Evolutionary conservation across 2,113 vertebrate genomes (phyloP).

Genomic region (Acinonyx jubatus): DNA sequence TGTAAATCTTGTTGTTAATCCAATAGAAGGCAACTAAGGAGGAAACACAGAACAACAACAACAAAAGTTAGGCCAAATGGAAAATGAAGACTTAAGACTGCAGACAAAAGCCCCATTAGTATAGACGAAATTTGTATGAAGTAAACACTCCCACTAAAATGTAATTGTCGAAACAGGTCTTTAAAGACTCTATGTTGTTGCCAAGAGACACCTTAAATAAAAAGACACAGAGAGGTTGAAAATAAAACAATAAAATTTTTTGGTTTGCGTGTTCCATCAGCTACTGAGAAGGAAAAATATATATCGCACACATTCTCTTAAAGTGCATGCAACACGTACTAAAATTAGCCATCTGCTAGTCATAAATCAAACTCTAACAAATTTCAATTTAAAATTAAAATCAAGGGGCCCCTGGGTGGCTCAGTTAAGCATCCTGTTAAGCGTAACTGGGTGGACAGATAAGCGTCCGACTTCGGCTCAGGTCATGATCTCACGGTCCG

Average conservation of each 20-base stretch:
- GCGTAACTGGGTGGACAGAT: too few species aligned
- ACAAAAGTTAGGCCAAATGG: neutral
- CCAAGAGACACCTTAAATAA: neutral
- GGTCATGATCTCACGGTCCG: too few species aligned
- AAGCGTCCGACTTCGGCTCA: too few species aligned
- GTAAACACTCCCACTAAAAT: neutral
- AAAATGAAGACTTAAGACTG: neutral
- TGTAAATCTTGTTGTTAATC: neutral
- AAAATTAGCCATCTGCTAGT: too few species aligned
- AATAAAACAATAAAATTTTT: neutral
- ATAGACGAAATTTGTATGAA: too few species aligned
- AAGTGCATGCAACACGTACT: neutral
- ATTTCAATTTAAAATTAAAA: neutral
- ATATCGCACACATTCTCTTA: neutral
- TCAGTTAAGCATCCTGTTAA: too few species aligned
- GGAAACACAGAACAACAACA: neutral
- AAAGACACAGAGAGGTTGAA: neutral
- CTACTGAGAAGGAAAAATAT: neutral
- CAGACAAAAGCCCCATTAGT: neutral
- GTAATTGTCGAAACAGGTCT: neutral
- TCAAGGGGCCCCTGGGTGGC: too few species aligned
- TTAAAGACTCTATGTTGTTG: neutral
- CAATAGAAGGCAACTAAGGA: neutral
- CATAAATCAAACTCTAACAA: neutral
- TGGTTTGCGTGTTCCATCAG: neutral